phyloP scores from a whole-genome alignment of 2,113 vertebrate species.

The Pontoporia blainvillei region DNA sequence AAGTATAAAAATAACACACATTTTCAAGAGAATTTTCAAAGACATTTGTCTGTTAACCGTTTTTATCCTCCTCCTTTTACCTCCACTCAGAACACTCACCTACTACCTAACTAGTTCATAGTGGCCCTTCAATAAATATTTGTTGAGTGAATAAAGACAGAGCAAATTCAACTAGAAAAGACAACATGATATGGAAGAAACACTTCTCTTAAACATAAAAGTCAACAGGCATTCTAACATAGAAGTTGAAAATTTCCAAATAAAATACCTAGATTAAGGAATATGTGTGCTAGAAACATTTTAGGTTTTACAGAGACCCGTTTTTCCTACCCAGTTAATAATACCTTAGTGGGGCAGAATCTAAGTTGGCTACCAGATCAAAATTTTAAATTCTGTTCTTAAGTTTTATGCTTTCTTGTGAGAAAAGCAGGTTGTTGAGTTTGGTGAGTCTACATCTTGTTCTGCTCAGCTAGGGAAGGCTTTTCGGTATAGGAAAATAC shows the following conservation, averaged over 20 bases:
- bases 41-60: not conserved
- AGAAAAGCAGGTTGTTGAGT: not conserved
- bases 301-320: not conserved
- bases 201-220: not conserved
- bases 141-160: not conserved
- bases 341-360: not conserved
- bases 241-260: not conserved
- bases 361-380: not conserved
- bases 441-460: not conserved
- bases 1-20: not conserved
- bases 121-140: not conserved
- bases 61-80: not conserved
- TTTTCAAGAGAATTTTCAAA: not conserved
- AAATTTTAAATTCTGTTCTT: not conserved
- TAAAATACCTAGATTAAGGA: not conserved
- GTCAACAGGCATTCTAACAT: not conserved
- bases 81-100: not conserved
- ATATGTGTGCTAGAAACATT: not conserved
- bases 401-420: not conserved
- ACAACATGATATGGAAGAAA: not conserved
- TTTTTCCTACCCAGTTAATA: not conserved
- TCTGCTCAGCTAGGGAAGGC: not conserved
- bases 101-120: not conserved
- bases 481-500: not conserved
- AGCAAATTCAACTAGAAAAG: not conserved